Evolutionary conservation across 2,888 invertebrate species (phyloP), one percentile per base, ranked within the genome.

Genomic region (Stegophylla sp.): DNA sequence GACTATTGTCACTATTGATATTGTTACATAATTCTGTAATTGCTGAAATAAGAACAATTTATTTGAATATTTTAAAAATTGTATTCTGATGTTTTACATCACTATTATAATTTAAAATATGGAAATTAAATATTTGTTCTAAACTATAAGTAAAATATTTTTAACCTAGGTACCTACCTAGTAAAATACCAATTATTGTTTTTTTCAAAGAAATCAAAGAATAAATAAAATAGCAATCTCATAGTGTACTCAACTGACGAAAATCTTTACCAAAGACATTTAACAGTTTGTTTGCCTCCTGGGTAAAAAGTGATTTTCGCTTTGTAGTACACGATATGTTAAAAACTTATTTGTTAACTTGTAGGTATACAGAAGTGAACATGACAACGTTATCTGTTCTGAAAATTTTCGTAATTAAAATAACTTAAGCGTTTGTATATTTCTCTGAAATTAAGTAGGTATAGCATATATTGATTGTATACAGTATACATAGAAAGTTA

Each of bases 341-440:
- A 53, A 53, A 71, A 53, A 71, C 23, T 53, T 34, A 53, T 71
- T 71, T 41, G 71, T 53, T 20, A 53, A 71, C 41, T 23, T 53
- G 20, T 71, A 48, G 17, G 15, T 67, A 71, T 20, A 71, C 41
- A 53, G 20, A 71, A 71, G n/a, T 53, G 20, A 71, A 53, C 34
- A 71, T 45, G 45, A 67, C 23, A 67, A 67, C 26, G 67, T 26
- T 67, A 67, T 43, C 45, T 64, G 20, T 41, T 45, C 45, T 4
- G 15, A 23, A 45, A 23, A 17, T 67, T 26, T 17, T 3, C 13
- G 3, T 26, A 7, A 17, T 17, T 23, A 45, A 45, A 23, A 12
- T 26, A 61, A 28, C 28, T 1, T n/a, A 28, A 34, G 61, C 28
- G 17, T 17, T 15, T 26, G 13, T 17, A n/a, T 61, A 61, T 34